phyloP scores from a whole-genome alignment of 1,140 invertebrate genomes.

The Paraescarpia echinospica region DNA sequence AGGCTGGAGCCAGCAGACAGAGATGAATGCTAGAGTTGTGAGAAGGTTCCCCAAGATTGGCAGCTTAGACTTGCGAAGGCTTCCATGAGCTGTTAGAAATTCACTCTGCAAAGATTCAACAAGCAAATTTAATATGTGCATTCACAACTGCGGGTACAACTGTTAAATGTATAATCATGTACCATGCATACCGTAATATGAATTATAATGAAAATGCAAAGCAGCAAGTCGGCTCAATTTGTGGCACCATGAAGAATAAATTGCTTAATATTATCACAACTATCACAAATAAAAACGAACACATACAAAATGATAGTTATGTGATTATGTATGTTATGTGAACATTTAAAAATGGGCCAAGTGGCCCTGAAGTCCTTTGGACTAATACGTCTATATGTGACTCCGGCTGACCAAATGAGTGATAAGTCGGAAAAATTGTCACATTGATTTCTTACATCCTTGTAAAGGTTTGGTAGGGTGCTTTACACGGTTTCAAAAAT shows the following conservation, averaged over 20 bases:
- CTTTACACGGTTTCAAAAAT: no score
- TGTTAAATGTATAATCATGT: background rate
- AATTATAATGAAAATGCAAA: background rate
- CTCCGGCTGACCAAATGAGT: no score
- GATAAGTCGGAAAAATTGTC: no score
- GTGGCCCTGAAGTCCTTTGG: no score
- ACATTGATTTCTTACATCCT: no score
- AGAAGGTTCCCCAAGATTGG: slow-evolving; percentile 11
- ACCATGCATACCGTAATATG: background rate
- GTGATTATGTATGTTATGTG: no score
- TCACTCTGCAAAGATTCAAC: background rate
- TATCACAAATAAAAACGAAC: background rate
- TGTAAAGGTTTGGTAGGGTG: no score
- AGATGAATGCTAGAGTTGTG: background rate
- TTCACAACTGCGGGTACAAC: no score
- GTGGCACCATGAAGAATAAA: background rate
- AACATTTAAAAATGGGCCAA: no score
- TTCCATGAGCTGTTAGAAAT: background rate
- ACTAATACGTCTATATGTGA: no score
- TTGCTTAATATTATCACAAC: background rate
- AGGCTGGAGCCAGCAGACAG: background rate
- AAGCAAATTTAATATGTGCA: background rate
- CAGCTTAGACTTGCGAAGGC: slow-evolving; percentile 15
- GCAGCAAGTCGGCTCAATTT: background rate
- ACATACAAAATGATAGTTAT: background rate